A percentile compares a stretch with the other conserved stretches of the same genome.
phyloP scores from a whole-genome alignment of 2,113 vertebrate species.

The Parus major region DNA sequence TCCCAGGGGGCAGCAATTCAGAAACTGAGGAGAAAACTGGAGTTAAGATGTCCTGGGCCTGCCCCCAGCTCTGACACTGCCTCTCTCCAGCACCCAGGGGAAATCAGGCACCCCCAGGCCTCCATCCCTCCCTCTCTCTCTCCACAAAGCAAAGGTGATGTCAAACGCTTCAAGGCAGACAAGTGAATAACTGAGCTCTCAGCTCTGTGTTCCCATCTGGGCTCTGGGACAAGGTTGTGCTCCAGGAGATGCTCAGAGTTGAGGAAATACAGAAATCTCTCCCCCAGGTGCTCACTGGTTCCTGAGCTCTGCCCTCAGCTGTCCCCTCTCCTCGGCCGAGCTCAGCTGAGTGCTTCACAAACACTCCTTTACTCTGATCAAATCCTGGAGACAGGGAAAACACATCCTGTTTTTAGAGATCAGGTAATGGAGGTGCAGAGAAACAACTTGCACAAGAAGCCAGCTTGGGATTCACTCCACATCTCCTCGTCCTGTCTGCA shows the following conservation, averaged over 20 bases:
- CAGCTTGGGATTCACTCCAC: not conserved
- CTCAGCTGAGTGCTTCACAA: accelerated
- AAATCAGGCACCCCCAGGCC: not conserved
- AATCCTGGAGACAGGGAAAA: not conserved
- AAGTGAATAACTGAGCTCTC: not conserved
- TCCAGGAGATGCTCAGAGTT: not conserved
- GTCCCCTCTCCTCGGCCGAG: not conserved
- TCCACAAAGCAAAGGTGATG: not conserved
- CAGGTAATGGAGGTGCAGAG: not conserved
- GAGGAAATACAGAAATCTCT: not conserved
- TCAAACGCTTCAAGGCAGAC: not conserved
- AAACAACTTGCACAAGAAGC: not conserved
- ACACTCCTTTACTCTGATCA: not conserved
- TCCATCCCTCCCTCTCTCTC: not conserved
- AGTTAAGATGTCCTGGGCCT: not conserved
- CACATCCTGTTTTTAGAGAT: not conserved
- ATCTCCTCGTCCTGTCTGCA: not conserved
- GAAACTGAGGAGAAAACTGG: not conserved
- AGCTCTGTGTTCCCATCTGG: not conserved
- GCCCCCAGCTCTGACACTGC: not conserved
- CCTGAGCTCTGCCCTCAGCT: not conserved
- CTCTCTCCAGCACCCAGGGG: not conserved
- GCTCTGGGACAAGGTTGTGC: accelerated
- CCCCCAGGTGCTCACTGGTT: not conserved
- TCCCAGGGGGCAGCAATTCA: not conserved